Conservation (phyloP, 2,113 vertebrate genomes). For the Erpornis zantholeuca region DNA sequence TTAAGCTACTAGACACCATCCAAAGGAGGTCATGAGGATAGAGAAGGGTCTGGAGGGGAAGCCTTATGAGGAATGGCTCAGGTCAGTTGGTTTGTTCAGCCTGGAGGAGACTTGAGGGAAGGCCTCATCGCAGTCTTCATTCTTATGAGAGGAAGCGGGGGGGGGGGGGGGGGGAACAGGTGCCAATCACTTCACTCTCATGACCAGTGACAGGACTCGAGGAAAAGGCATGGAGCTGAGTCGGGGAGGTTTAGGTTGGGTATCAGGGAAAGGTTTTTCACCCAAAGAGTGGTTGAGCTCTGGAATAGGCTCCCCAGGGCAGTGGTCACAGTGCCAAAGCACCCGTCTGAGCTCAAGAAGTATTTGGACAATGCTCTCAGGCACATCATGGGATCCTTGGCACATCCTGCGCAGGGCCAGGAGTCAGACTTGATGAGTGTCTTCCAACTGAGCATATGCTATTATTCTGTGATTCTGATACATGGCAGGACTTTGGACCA, state of each 20-base stretch:
- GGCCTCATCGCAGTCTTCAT: neutral
- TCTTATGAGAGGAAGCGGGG: neutral
- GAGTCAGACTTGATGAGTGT: rapidly evolving
- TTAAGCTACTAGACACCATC: neutral
- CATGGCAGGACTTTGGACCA: conserved; percentile 30
- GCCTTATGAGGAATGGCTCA: neutral
- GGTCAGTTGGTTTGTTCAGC: neutral
- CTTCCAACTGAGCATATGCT: neutral
- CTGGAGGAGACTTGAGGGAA: neutral
- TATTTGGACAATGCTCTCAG: neutral
- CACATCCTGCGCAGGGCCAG: neutral
- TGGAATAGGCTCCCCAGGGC: neutral
- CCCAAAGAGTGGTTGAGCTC: neutral
- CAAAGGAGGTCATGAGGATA: neutral
- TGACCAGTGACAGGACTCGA: neutral
- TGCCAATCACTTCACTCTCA: neutral
- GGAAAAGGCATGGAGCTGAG: neutral
- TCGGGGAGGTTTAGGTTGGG: neutral
- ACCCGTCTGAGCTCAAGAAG: neutral
- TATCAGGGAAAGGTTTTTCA: neutral
- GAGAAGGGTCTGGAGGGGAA: neutral
- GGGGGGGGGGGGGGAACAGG: too few relatives aligned
- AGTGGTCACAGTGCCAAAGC: neutral
- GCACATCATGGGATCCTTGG: neutral
- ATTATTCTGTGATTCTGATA: neutral